Base-by-base conservation (phyloP, 2,113 vertebrate genomes). In the Bagarius yarrelli region DNA sequence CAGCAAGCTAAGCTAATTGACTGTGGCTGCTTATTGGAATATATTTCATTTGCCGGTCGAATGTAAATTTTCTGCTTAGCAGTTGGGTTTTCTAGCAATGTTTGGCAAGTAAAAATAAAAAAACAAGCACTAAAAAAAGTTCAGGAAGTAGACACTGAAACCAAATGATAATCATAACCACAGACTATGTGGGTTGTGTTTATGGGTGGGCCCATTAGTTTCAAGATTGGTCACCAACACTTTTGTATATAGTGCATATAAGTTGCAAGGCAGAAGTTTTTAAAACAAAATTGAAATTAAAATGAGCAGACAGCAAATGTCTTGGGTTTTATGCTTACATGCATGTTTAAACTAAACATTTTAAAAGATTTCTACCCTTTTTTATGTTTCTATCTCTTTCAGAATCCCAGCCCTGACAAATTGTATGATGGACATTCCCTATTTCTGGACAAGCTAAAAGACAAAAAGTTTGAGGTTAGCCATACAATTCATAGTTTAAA, bases 401-500 rank as follows among this genome's bases (percentile, higher is more conserved):
- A 86, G 85, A 56, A 74, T 4, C 52, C 52, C 52, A 8, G 57
- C 27, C 34, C 25, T 1, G 2, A 0, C 8, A 30, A 50, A 12
- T 9, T 84, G 40, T 73, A 61, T 66, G 53, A 71, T 13, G 73
- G 77, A 30, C 66, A 78, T 9, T 73, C 85, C 13, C 16, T 86
- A 32, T 86, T 86, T 18, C 21, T 78, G 25, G 32, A 32, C 6
- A 47, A 64, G 50, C 72, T 86, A 32, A 69, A 72, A 27, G 60
- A 76, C 56, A 71, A n/a, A 57, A 79, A 36, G 2, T 52, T 79
- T 80, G 83, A 86, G 83, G 85, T 86, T 84, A 80, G 70, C 36
- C 14, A 27, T 8, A 9, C 27, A 59, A 74, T 36, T 13, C 36
- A 50, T 0, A 25, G 14, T 27, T 52, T 71, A 4, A 34, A 47